These are phyloP conservation scores for Bubo scandiacus DNA, from an alignment of 2,113 vertebrate genomes.

Conservation along the genomic window DNA sequence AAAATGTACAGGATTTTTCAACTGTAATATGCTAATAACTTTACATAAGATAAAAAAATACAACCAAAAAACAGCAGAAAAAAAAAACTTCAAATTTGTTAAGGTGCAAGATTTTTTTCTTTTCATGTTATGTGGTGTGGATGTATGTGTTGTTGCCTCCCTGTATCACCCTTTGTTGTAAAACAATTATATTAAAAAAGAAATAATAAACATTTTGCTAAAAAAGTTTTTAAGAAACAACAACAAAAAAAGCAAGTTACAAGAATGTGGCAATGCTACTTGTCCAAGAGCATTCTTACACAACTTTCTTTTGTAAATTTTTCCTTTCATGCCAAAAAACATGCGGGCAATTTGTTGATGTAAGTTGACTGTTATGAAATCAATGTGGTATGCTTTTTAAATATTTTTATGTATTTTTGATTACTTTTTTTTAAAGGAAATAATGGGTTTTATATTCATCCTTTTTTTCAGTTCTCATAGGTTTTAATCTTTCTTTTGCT, in stretches of 20 bases:
- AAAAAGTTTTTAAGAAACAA: constrained; percentile 80
- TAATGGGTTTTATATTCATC: constrained; percentile 58
- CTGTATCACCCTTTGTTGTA: constrained; percentile 92
- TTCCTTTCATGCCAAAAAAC: constrained; percentile 99
- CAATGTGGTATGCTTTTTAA: constrained; percentile 88
- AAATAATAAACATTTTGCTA: constrained; percentile 77
- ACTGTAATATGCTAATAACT: constrained; percentile 76
- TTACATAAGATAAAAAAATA: constrained; percentile 75
- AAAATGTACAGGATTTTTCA: constrained; percentile 79
- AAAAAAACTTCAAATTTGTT: constrained; percentile 64
- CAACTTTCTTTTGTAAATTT: constrained; percentile 99
- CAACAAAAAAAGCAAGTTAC: constrained; percentile 82
- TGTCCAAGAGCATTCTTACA: constrained; percentile 99
- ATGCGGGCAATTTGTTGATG: constrained; percentile 99
- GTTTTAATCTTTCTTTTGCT: constrained; percentile 79
- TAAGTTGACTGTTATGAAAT: constrained; percentile 93
- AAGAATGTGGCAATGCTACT: constrained; percentile 90
- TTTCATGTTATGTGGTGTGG: constrained; percentile 99
- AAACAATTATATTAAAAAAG: constrained; percentile 77
- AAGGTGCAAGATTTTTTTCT: constrained; percentile 89
- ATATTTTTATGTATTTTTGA: constrained; percentile 77
- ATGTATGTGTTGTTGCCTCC: constrained; percentile 98
- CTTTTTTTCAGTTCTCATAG: constrained; percentile 69
- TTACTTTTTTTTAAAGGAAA: constrained; percentile 45
- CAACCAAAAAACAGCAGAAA: constrained; percentile 75